Base-by-base conservation (phyloP, 1,140 invertebrate genomes). In the Branchinecta lynchi region DNA sequence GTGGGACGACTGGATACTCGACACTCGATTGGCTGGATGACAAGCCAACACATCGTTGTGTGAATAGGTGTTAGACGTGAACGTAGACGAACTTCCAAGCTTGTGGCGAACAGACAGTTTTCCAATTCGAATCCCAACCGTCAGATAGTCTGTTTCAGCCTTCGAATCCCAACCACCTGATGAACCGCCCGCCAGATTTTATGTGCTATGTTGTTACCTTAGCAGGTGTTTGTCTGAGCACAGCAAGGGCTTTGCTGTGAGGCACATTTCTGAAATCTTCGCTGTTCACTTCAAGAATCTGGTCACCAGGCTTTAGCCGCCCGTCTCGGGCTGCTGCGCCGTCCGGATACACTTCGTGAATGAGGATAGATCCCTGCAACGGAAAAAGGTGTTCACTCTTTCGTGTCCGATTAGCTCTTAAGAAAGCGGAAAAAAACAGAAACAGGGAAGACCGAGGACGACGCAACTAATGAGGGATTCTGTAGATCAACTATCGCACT, bases 261-360 rank as follows among this genome's bases (percentile, higher is more conserved):
- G 82, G 82, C 45, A 86, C 83, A 68, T 86, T 83, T 72, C 87
- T 86, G 72, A 92, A 86, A 70, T 85, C 84, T 72, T 87, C 84
- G 21, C 85, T 85, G 75, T 92, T 92, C 66, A 95, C 89, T 74
- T 94, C 90, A 21, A 96, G 77, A 73, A 99, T 89, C 79, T 96
- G 93, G 81, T 99, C 96, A 7, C 93, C 96, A 7, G 88, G 86
- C 77, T 88, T 84, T 43, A 99, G 79, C 65, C 95, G 82, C 0
- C 91, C 92, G 77, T 99, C 96, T 76, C 90, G 89, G 0, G 87
- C 90, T 15, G 93, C 87, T 6, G 88, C 90, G n/a, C 94, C 92
- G 70, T 90, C 89, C 12, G 89, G 86, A 77, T 92, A 95, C n/a
- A 97, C 86, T 77, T 96, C 93, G 73, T 95, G 86, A 70, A 97